A percentile compares a stretch with the other conserved stretches of the same genome.
Conservation (phyloP, 1,140 invertebrate species). For the Drosophila ananassae region DNA sequence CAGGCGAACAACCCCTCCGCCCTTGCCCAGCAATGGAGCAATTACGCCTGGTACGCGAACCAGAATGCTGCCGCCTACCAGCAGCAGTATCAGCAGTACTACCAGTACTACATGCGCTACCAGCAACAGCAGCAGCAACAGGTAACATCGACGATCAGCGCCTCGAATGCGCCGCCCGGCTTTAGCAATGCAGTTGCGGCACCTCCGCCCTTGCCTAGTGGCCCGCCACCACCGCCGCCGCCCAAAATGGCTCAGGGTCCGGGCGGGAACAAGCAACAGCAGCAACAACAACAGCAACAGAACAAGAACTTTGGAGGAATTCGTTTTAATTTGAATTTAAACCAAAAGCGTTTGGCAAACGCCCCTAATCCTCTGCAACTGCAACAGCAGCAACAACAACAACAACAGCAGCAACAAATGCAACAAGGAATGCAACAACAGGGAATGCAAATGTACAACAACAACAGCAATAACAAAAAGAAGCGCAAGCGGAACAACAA, state of each 20-base stretch:
- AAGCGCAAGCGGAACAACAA: constrained; percentile 90
- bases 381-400: constrained; percentile 80
- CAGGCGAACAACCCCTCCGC: constrained; percentile 47
- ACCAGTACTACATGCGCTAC: constrained; percentile 79
- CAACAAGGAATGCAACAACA: constrained; percentile 45
- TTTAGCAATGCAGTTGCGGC: constrained; percentile 73
- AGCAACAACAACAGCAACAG: constrained; percentile 48
- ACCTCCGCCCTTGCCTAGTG: constrained; percentile 68
- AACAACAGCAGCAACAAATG: constrained; percentile 58
- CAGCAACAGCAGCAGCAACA: constrained; percentile 72
- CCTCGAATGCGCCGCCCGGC: constrained; percentile 78
- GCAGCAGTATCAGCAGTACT: constrained; percentile 78
- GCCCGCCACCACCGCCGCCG: constrained; percentile 71
- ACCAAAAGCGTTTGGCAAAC: constrained; percentile 73
- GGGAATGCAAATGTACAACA: constrained; percentile 26
- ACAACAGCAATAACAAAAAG: constrained; percentile 86
- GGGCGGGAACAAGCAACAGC: constrained; percentile 29
- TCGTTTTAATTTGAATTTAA: constrained; percentile 83
- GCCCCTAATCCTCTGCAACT: constrained; percentile 73
- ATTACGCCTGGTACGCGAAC: constrained; percentile 73
- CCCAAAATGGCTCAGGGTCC: constrained; percentile 38
- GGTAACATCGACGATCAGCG: constrained; percentile 70
- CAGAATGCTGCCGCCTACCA: constrained; percentile 70
- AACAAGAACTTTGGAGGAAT: constrained; percentile 82
- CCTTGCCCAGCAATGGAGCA: constrained; percentile 61